phyloP scores from a whole-genome alignment of 1,140 invertebrate genomes.

The Papilio helenus region DNA sequence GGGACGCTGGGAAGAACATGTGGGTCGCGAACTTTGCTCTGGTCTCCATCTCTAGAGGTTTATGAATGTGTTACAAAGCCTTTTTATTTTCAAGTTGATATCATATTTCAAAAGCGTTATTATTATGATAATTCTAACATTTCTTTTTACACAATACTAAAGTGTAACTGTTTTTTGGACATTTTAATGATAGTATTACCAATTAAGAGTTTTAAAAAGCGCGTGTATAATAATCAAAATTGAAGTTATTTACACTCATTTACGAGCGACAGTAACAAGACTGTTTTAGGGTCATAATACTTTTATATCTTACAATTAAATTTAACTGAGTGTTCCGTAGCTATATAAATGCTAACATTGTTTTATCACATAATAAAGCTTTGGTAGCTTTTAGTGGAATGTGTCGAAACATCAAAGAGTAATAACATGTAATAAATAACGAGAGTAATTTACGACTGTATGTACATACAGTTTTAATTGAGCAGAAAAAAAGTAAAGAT shows the following conservation, averaged over 20 bases:
- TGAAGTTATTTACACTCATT: no score
- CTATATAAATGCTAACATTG: conserved; percentile 3
- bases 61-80: not conserved
- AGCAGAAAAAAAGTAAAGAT: not conserved
- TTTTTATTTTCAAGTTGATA: not conserved
- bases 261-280: no score
- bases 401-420: not conserved
- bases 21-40: not conserved
- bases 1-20: not conserved
- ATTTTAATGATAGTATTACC: no score
- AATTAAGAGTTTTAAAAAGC: no score
- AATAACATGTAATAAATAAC: not conserved
- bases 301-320: not conserved
- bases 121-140: not conserved
- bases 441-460: not conserved
- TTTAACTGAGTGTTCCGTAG: not conserved
- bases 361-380: not conserved
- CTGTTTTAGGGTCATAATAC: not conserved
- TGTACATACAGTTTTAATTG: not conserved
- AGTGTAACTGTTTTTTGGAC: no score
- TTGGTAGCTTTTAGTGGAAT: not conserved
- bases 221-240: no score
- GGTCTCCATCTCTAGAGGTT: not conserved
- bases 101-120: not conserved
- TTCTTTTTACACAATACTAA: no score